phyloP scores from a whole-genome alignment of 2,797 vertebrate genomes.

The Poeciliopsis paucimaculata region DNA sequence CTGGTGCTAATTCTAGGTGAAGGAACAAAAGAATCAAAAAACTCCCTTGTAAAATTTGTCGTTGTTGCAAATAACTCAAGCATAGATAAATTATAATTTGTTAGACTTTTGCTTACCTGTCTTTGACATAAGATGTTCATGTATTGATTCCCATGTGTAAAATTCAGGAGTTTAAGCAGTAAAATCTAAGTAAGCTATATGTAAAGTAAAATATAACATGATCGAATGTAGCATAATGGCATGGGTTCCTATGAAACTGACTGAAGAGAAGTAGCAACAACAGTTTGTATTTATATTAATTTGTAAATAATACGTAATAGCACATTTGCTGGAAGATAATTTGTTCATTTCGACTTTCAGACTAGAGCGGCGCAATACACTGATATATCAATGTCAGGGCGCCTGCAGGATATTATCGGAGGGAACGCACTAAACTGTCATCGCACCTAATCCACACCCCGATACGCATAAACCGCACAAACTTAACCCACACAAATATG shows the following conservation, averaged over 20 bases:
- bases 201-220: background rate
- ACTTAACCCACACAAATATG: too few relatives aligned
- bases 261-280: background rate
- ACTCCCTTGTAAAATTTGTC: background rate
- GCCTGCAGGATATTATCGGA: too few relatives aligned
- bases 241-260: background rate
- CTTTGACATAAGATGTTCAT: background rate
- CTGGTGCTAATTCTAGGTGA: background rate
- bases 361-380: background rate
- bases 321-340: constrained; percentile 2
- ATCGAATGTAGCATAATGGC: background rate
- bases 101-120: background rate
- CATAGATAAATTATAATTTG: background rate
- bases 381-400: background rate
- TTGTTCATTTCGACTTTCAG: background rate
- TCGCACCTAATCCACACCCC: too few relatives aligned
- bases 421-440: too few relatives aligned
- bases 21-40: background rate
- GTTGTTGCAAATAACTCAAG: background rate
- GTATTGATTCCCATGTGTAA: background rate
- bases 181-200: background rate
- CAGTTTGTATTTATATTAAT: background rate
- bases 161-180: background rate
- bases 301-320: background rate
- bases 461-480: too few relatives aligned